These are phyloP conservation scores for Lobophora halterata DNA, from an alignment of 2,888 invertebrate genomes.

Conservation along the genomic window DNA sequence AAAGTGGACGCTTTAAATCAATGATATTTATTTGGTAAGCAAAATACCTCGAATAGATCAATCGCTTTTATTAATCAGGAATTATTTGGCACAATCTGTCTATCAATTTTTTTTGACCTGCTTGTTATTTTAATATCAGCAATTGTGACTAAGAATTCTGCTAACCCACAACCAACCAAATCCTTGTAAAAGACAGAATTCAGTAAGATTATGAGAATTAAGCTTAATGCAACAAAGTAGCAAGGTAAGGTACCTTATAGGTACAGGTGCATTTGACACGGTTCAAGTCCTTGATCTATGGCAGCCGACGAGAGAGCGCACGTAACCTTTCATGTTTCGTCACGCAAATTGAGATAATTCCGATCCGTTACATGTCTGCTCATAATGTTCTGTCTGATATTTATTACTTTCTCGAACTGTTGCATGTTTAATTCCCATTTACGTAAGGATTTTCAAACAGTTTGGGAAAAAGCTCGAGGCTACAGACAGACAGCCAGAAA, in stretches of 20 bases:
- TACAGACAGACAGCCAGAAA: too few species aligned
- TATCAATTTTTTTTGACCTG: too few species aligned
- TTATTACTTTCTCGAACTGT: slow-evolving; percentile 19
- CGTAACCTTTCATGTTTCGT: slow-evolving; percentile 35
- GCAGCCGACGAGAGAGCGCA: slow-evolving; percentile 27
- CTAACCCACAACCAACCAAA: too few species aligned
- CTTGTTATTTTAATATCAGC: too few species aligned
- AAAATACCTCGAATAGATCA: neutral
- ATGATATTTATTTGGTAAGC: too few species aligned
- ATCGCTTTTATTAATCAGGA: neutral
- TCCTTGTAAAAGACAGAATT: too few species aligned
- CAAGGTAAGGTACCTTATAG: neutral
- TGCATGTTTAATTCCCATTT: slow-evolving; percentile 20
- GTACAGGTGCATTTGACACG: slow-evolving; percentile 15
- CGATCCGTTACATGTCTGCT: slow-evolving; percentile 32
- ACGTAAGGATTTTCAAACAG: slow-evolving; percentile 16
- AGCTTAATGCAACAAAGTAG: too few species aligned
- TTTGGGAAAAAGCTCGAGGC: slow-evolving; percentile 5
- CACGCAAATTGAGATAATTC: slow-evolving; percentile 31
- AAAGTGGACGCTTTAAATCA: too few species aligned
- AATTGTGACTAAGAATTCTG: too few species aligned
- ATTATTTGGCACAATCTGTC: neutral
- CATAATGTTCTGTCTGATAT: slow-evolving; percentile 24
- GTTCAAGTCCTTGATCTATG: slow-evolving; percentile 59
- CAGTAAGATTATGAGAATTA: too few species aligned